Percentiles rank a stretch among this genome's conserved stretches.
These are phyloP conservation scores for Pachyrhynchus sulphureomaculatus DNA, from an alignment of 1,140 invertebrate species.

Conservation along the genomic window DNA sequence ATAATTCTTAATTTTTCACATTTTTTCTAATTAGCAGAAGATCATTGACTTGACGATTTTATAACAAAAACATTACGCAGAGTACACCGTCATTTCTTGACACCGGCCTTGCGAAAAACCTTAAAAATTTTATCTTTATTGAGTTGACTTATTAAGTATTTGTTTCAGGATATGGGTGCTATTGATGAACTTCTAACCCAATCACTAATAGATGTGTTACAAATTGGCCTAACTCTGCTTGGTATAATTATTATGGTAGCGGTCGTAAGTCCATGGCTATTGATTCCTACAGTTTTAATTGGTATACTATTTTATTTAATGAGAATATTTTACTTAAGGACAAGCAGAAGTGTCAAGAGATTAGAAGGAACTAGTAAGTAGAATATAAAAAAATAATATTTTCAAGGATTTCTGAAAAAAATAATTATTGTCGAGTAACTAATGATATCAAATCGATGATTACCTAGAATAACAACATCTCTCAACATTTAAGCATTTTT, in stretches of 20 bases:
- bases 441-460: too few species aligned
- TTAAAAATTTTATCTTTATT: too few species aligned
- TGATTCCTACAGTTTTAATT: slow-evolving; percentile 70
- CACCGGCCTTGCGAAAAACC: too few species aligned
- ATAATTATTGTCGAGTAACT: background rate
- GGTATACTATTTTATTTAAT: slow-evolving; percentile 68
- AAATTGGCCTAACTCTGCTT: slow-evolving; percentile 71
- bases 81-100: too few species aligned
- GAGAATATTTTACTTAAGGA: slow-evolving; percentile 58
- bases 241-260: slow-evolving; percentile 76
- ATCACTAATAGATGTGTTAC: slow-evolving; percentile 52
- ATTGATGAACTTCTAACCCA: slow-evolving; percentile 83
- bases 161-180: slow-evolving; percentile 76
- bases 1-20: too few species aligned
- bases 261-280: slow-evolving; percentile 73
- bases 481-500: too few species aligned
- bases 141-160: background rate
- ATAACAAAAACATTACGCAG: too few species aligned
- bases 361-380: slow-evolving; percentile 59
- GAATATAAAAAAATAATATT: background rate
- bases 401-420: background rate
- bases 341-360: slow-evolving; percentile 67
- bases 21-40: too few species aligned
- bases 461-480: too few species aligned
- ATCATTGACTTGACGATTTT: too few species aligned